Base-by-base conservation (phyloP, 2,888 invertebrate genomes). In the Agriopis leucophaearia region DNA sequence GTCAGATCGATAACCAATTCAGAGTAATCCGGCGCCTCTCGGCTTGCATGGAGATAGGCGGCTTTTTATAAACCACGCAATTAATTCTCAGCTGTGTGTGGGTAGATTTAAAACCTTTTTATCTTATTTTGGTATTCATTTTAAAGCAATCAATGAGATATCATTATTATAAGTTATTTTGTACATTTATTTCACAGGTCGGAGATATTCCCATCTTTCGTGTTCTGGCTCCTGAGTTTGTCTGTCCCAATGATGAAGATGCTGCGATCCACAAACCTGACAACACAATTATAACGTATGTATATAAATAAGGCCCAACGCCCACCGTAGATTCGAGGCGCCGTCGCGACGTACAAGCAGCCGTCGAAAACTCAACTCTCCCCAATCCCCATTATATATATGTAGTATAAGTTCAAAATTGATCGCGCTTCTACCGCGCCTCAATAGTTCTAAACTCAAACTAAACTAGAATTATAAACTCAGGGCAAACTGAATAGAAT, bases 261-360 rank as follows among this genome's bases (percentile, higher is more conserved):
- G 70, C 82, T 15, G 63, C 79, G 2, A 74, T 86, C 12, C 77
- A 81, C 38, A 83, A 82, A 55, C 81, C 83, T 1, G 85, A 88
- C 58, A 78, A 81, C 56, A 88, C 85, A 4, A 68, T 88, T 8
- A 83, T 90, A 40, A 88, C 83, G 90, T 90, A 73, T 81, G 87
- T 82, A 72, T 27, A 15, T 1, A 57, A 48, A 38, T 38, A 38
- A 27, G 27, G 27, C 27, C 27, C 27, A 27, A 27, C 27, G 27
- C 5, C 4, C 27, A 27, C 27, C 5, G 27, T 0, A 27, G 27
- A 4, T 3, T 0, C 3, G 27, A 27, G 27, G 27, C 5, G 27
- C 27, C 27, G 27, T 27, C 27, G 5, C 3, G 27, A 27, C 27
- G 27, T 27, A 27, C 27, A 27, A 27, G 5, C 5, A 27, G 27